A percentile compares a stretch with the other conserved stretches of the same genome.
Conservation (phyloP, 1,140 invertebrate genomes). For the Ridgeia piscesae region DNA sequence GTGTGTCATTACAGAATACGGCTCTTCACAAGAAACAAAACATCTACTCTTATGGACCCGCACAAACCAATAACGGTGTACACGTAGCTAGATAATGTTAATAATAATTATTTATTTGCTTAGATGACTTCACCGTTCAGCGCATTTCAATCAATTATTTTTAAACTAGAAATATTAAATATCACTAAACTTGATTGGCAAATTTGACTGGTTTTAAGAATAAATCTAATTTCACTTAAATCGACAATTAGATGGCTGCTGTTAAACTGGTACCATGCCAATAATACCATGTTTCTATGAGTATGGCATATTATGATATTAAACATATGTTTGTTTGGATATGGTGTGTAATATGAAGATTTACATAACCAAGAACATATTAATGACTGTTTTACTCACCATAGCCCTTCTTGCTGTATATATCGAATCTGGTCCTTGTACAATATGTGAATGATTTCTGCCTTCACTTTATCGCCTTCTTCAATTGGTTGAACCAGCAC, state of each 20-base stretch:
- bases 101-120: no score
- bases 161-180: no score
- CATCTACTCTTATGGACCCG: no score
- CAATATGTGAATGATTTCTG: slow-evolving; percentile 81
- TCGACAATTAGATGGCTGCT: not conserved
- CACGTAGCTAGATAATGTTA: no score
- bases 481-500: slow-evolving; percentile 83
- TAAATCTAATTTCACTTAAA: not conserved
- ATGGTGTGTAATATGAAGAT: not conserved
- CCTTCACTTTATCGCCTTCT: slow-evolving; percentile 89
- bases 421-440: slow-evolving; percentile 80
- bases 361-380: not conserved
- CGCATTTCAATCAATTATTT: no score
- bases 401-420: slow-evolving; percentile 74
- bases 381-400: slow-evolving; percentile 57
- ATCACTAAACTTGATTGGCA: not conserved
- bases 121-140: no score
- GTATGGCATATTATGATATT: not conserved
- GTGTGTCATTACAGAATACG: not conserved
- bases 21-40: no score
- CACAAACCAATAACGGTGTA: no score
- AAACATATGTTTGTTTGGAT: not conserved
- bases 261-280: not conserved
- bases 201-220: not conserved
- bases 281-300: not conserved